Conservation (phyloP, 2,113 vertebrate genomes). For the Rana temporaria region DNA sequence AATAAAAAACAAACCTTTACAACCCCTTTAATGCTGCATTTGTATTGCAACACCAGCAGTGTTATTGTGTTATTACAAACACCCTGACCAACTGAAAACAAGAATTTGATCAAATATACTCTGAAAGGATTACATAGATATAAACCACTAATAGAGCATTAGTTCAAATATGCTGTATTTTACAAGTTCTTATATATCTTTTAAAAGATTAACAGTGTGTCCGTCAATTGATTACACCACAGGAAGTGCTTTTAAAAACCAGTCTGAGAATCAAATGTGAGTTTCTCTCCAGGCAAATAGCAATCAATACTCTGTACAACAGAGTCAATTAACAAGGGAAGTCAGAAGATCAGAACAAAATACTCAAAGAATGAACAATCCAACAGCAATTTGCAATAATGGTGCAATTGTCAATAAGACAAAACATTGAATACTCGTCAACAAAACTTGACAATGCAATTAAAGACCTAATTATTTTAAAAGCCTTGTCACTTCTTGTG, state of each 20-base stretch:
- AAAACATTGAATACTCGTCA: conserved; percentile 42
- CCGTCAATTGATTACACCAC: conserved; percentile 36
- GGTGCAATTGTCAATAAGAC: conserved; percentile 37
- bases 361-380: conserved; percentile 45
- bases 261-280: conserved; percentile 44
- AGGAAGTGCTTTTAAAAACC: conserved; percentile 35
- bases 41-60: too few species aligned
- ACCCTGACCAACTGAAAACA: background rate
- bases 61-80: too few species aligned
- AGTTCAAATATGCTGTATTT: conserved; percentile 2
- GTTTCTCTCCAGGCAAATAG: conserved; percentile 47
- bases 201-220: conserved; percentile 31
- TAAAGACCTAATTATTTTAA: conserved; percentile 42
- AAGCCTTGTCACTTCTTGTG: conserved; percentile 21
- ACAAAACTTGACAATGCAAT: conserved; percentile 45
- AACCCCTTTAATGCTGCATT: too few species aligned
- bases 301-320: conserved; percentile 50
- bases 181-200: conserved; percentile 14
- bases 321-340: conserved; percentile 55
- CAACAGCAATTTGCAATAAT: conserved; percentile 47
- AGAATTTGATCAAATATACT: background rate
- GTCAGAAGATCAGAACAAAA: conserved; percentile 47
- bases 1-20: too few species aligned
- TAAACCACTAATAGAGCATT: background rate
- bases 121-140: background rate